Evolutionary conservation across 2,888 invertebrate genomes (phyloP).

Genomic region (Melipona bicolor): DNA sequence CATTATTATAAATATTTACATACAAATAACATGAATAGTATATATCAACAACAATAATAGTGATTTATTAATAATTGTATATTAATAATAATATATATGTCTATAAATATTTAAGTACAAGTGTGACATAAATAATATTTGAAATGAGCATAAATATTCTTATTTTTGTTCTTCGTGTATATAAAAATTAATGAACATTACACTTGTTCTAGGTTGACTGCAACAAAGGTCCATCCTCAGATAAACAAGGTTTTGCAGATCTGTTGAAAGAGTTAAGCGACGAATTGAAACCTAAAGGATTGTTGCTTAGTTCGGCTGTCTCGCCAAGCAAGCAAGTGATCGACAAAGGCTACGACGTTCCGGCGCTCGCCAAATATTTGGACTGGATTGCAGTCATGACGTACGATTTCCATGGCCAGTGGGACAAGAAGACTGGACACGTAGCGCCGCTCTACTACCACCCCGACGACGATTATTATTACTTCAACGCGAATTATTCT

Average conservation of each 20-base stretch:
- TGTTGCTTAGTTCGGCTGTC: slow-evolving; percentile 93
- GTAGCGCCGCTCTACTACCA: slow-evolving; percentile 94
- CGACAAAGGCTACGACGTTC: slow-evolving; percentile 93
- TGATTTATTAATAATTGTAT: no score
- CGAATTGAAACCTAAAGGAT: slow-evolving; percentile 88
- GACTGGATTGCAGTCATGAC: slow-evolving; percentile 98
- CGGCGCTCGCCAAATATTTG: slow-evolving; percentile 89
- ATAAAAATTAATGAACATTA: neutral
- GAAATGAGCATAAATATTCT: neutral
- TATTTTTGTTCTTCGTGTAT: neutral
- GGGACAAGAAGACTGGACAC: slow-evolving; percentile 96
- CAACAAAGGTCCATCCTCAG: slow-evolving; percentile 92
- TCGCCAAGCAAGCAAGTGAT: slow-evolving; percentile 95
- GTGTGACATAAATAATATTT: neutral
- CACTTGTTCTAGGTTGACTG: slow-evolving; percentile 89
- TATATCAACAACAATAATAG: neutral
- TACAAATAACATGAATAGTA: neutral
- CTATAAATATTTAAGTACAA: no score
- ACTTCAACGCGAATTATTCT: slow-evolving; percentile 94
- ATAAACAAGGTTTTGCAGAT: slow-evolving; percentile 91
- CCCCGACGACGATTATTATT: slow-evolving; percentile 92
- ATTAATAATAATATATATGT: no score
- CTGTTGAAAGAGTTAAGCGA: slow-evolving; percentile 89
- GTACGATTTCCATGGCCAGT: slow-evolving; percentile 96
- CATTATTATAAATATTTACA: no score